These are phyloP conservation scores for Rhea americana DNA, from an alignment of 2,113 vertebrate genomes.

Conservation along the genomic window DNA sequence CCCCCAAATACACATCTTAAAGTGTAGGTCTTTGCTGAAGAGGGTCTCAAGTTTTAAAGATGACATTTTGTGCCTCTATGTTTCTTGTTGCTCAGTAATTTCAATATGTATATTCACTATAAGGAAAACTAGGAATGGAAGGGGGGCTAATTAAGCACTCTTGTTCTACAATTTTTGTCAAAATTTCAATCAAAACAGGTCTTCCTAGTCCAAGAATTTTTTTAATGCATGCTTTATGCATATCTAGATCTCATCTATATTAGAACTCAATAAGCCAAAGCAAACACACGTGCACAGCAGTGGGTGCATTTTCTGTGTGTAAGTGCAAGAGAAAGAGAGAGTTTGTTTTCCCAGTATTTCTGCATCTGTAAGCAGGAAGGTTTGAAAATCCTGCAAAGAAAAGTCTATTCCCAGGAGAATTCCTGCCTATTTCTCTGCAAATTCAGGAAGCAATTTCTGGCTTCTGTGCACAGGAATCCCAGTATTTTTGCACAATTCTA, in stretches of 20 bases:
- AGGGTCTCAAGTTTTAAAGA: background rate
- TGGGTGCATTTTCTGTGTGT: background rate
- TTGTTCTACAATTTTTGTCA: background rate
- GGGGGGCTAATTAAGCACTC: background rate
- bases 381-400: conserved; percentile 52
- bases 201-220: background rate
- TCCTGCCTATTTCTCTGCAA: background rate
- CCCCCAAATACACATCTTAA: background rate
- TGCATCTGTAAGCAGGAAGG: conserved; percentile 56
- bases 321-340: background rate
- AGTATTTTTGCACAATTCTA: conserved; percentile 51
- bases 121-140: background rate
- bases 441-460: conserved; percentile 41
- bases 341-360: conserved; percentile 38
- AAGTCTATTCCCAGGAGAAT: conserved; percentile 57
- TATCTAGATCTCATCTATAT: conserved; percentile 24
- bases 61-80: background rate
- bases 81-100: background rate
- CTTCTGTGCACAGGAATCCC: conserved; percentile 40
- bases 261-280: conserved; percentile 19
- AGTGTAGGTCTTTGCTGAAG: background rate
- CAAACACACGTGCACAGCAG: background rate
- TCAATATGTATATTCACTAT: background rate
- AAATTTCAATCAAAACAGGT: background rate
- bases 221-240: background rate